Evolutionary conservation across 2,888 invertebrate species (phyloP), one percentile per base, ranked within the genome.

Genomic region (Anodontia alba): DNA sequence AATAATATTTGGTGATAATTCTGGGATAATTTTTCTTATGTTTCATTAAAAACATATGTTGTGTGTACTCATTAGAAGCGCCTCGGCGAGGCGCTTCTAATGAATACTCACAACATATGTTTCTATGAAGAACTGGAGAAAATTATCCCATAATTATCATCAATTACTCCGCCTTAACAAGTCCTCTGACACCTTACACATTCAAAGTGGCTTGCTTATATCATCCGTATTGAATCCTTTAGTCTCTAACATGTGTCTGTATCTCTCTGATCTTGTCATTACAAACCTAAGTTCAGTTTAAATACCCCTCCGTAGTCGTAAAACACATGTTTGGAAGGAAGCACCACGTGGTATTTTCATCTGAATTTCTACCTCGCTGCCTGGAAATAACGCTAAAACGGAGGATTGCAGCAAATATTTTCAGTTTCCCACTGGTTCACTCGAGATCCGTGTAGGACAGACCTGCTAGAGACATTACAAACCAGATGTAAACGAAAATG

Each of bases 401-500:
- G 62, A 33, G 33, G 17, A 33, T 33, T 62, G 33, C 31, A 33
- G 62, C 62, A 62, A 62, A 76, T 57, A 71, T 67, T 57, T 77
- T 69, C 36, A 8, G 70, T 76, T 83, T 83, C 83, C 83, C 83
- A 83, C 78, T 66, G 83, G 23, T 43, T 72, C 49, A 15, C 38
- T 67, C 57, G 20, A 23, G 49, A 38, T 49, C 66, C 76, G 66
- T 69, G 62, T 70, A 78, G 78, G 78, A 80, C 83, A 78, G 46
- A 29, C 36, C 62, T 78, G 78, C 69, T 46, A 78, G 66, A 76
- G 26, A 70, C 69, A 83, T 83, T 69, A 78, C 33, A 0, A 17
- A 31, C 49, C 83, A 83, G 74, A 79, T 79, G 83, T 71, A 68
- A 80, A 77, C 57, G 62, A 31, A 73, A 66, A 77, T 76, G 51